A percentile compares a stretch with the other conserved stretches of the same genome.
Evolutionary conservation across 2,797 vertebrate species (phyloP).

Genomic region (Tragopan temminckii): DNA sequence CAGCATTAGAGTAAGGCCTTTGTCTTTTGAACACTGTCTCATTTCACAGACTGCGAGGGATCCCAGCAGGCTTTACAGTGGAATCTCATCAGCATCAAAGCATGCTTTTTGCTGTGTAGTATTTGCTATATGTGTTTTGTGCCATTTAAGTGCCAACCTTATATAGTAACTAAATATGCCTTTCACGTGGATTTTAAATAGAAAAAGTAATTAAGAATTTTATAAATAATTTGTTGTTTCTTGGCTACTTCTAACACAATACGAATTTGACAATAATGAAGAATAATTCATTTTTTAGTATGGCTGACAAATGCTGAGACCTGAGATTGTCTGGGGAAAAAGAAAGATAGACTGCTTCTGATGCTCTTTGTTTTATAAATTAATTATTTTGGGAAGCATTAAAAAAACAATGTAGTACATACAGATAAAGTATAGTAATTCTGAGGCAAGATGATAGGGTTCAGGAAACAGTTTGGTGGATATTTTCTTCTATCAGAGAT

Average conservation of each 20-base stretch:
- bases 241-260: not conserved
- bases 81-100: no score
- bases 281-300: not conserved
- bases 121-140: not conserved
- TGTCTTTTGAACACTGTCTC: no score
- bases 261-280: not conserved
- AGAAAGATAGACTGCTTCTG: not conserved
- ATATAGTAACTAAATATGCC: not conserved
- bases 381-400: not conserved
- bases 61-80: no score
- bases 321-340: not conserved
- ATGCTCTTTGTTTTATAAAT: not conserved
- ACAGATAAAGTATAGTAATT: not conserved
- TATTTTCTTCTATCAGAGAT: not conserved
- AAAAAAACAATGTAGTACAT: not conserved
- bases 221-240: not conserved
- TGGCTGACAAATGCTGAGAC: not conserved
- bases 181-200: not conserved
- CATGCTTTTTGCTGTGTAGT: no score
- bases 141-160: not conserved
- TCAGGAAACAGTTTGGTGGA: not conserved
- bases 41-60: no score
- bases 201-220: not conserved
- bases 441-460: not conserved
- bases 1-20: no score